These are phyloP conservation scores for Chlorocebus sabaeus DNA, from an alignment of 2,113 vertebrate genomes.

Conservation along the genomic window DNA sequence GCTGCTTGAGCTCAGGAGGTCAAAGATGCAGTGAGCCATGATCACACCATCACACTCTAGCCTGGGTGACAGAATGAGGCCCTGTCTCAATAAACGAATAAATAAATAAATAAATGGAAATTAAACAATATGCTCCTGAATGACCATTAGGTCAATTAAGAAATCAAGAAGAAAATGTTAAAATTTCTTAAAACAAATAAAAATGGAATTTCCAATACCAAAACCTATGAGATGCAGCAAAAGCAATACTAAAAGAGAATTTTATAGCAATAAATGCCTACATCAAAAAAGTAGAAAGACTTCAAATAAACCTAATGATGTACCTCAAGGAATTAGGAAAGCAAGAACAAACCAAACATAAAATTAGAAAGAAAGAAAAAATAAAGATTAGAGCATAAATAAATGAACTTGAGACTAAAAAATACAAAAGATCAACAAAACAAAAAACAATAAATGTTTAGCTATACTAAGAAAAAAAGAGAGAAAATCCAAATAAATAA, in stretches of 20 bases:
- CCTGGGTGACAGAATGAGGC: no score
- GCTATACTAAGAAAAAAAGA: not conserved
- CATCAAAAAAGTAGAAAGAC: not conserved
- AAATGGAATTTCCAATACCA: not conserved
- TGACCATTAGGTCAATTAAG: not conserved
- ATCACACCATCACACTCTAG: no score
- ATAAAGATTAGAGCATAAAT: not conserved
- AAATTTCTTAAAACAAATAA: not conserved
- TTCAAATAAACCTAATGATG: not conserved
- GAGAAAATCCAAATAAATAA: not conserved
- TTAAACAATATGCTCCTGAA: not conserved
- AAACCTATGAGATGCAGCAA: not conserved
- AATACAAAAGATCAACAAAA: not conserved
- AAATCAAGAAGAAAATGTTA: not conserved
- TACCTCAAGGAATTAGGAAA: not conserved
- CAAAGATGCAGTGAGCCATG: no score
- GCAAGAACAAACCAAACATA: not conserved
- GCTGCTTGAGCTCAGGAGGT: no score
- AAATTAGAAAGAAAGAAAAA: not conserved
- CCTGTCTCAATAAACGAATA: no score
- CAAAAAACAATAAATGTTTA: not conserved
- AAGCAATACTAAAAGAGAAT: not conserved
- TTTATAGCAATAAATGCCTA: not conserved
- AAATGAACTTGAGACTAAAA: not conserved
- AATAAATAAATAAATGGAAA: not conserved